phyloP scores from a whole-genome alignment of 1,140 invertebrate genomes.

The Scaptomyza graminum region DNA sequence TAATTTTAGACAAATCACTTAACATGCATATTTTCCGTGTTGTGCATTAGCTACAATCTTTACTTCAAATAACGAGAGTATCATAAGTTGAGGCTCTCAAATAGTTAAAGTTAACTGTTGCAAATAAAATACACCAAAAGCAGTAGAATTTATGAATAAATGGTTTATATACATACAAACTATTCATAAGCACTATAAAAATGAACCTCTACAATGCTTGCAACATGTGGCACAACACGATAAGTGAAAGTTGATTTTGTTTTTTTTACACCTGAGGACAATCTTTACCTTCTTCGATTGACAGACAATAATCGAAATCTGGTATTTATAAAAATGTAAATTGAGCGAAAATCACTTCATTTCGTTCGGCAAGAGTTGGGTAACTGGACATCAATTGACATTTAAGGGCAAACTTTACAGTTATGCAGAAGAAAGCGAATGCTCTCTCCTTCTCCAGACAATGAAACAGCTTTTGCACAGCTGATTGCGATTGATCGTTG shows the following conservation, averaged over 20 bases:
- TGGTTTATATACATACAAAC: no score
- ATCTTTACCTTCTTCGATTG: constrained; percentile 41
- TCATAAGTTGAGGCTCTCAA: not conserved
- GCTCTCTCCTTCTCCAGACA: constrained; percentile 4
- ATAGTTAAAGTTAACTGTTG: not conserved
- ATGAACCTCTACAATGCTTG: constrained; percentile 17
- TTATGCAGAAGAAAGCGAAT: constrained; percentile 48
- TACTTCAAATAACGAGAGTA: not conserved
- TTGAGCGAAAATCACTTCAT: constrained; percentile 77
- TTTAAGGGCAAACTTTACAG: constrained; percentile 55
- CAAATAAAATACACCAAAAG: not conserved
- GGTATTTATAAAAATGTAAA: constrained; percentile 67
- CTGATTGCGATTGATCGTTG: constrained; percentile 55
- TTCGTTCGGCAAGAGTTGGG: constrained; percentile 29
- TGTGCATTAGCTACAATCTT: constrained; percentile 13
- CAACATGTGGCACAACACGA: constrained; percentile 38
- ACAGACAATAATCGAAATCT: constrained; percentile 72
- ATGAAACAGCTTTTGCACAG: constrained; percentile 17
- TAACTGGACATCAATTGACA: constrained; percentile 18
- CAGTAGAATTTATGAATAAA: not conserved
- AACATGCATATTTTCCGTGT: constrained; percentile 40
- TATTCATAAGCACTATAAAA: no score
- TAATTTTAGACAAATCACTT: constrained; percentile 61
- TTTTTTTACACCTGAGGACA: constrained; percentile 50
- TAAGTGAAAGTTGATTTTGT: constrained; percentile 66